phyloP scores from a whole-genome alignment of 2,113 vertebrate genomes.

The Spea multiplicata region DNA sequence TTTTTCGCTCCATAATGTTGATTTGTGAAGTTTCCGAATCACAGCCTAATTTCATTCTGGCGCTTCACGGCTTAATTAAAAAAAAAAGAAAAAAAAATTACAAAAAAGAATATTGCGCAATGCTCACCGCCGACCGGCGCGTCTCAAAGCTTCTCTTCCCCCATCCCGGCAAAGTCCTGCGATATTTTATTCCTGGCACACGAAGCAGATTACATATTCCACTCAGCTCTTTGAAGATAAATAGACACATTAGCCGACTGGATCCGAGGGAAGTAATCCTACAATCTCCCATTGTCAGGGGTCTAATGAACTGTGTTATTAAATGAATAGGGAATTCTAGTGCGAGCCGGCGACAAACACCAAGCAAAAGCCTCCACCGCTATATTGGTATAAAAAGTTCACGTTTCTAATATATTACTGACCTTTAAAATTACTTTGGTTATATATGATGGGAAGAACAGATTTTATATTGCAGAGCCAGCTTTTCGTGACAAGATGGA shows the following conservation, averaged over 20 bases:
- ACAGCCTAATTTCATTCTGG: too few relatives aligned
- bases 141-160: neutral
- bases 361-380: constrained; percentile 18
- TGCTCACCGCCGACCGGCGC: too few relatives aligned
- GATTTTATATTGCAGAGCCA: neutral
- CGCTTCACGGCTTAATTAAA: too few relatives aligned
- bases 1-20: too few relatives aligned
- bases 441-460: neutral
- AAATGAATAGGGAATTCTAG: constrained; percentile 33
- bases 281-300: constrained; percentile 45
- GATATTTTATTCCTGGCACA: neutral
- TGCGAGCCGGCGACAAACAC: neutral
- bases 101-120: too few relatives aligned
- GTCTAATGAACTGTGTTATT: constrained; percentile 48
- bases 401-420: constrained; percentile 18
- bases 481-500: neutral
- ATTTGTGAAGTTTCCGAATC: too few relatives aligned
- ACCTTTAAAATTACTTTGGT: neutral
- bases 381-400: constrained; percentile 40
- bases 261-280: constrained; percentile 26
- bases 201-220: neutral
- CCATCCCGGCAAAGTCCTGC: neutral
- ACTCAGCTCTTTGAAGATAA: constrained; percentile 17
- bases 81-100: too few relatives aligned
- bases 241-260: neutral